Percentiles rank a stretch among this genome's conserved stretches.
Evolutionary conservation across 2,888 invertebrate genomes (phyloP).

Genomic region (Spisula subtruncata): DNA sequence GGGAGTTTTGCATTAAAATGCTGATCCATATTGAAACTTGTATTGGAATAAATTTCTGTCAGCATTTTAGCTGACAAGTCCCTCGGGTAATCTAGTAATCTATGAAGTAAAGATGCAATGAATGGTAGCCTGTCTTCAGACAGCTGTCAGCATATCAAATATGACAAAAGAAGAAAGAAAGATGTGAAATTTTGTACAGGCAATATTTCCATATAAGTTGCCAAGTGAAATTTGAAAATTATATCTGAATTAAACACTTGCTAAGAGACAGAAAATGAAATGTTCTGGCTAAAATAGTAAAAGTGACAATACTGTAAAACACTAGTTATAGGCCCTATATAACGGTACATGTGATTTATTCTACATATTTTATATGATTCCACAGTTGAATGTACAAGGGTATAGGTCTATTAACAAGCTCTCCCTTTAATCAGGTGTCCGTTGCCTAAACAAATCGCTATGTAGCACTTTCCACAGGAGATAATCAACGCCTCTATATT

Average conservation of each 20-base stretch:
- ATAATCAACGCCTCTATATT: too few species aligned
- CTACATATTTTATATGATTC: too few species aligned
- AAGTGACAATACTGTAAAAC: too few species aligned
- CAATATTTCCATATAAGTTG: not conserved
- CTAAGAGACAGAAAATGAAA: not conserved
- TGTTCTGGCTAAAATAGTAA: not conserved
- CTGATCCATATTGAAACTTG: constrained; percentile 10
- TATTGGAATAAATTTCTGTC: constrained; percentile 19
- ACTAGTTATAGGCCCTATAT: too few species aligned
- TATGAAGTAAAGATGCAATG: not conserved
- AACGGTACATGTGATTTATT: too few species aligned
- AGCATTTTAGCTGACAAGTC: not conserved
- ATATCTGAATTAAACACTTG: not conserved
- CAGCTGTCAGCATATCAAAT: not conserved
- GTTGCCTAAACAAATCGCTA: too few species aligned
- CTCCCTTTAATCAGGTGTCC: too few species aligned
- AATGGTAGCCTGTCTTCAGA: not conserved
- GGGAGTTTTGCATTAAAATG: constrained; percentile 9
- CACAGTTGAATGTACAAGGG: too few species aligned
- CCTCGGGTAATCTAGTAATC: constrained; percentile 17
- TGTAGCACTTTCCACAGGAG: too few species aligned
- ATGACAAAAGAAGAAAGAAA: not conserved
- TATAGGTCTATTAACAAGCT: too few species aligned
- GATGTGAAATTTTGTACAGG: not conserved
- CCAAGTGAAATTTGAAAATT: not conserved